A percentile compares a stretch with the other conserved stretches of the same genome.
Conservation (phyloP, 2,113 vertebrate genomes). For the Paramisgurnus dabryanus region DNA sequence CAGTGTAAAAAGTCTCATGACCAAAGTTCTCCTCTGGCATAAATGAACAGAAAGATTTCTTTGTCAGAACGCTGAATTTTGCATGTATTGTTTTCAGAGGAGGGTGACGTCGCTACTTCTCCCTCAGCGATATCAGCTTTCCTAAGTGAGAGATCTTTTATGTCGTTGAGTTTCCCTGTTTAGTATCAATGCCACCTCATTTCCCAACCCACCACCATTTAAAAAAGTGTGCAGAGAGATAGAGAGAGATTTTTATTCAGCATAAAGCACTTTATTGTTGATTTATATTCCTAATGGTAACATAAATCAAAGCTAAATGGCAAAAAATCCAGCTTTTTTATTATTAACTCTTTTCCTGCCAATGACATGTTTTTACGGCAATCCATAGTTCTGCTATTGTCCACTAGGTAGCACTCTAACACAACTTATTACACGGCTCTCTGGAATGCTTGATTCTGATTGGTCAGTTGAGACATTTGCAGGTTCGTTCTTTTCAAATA, state of each 20-base stretch:
- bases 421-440: too few relatives aligned
- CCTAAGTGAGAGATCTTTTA: conserved; percentile 55
- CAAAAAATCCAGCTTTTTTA: not conserved
- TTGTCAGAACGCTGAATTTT: conserved; percentile 43
- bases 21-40: conserved; percentile 41
- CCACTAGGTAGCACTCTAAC: too few relatives aligned
- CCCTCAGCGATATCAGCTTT: conserved; percentile 52
- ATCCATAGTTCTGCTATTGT: too few relatives aligned
- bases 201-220: conserved; percentile 27
- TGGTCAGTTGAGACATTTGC: too few relatives aligned
- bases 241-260: not conserved
- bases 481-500: too few relatives aligned
- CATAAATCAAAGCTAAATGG: not conserved
- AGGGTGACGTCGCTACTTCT: conserved; percentile 43
- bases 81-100: conserved; percentile 58
- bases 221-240: not conserved
- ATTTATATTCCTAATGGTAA: not conserved
- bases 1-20: not conserved
- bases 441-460: too few relatives aligned
- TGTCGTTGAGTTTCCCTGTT: conserved; percentile 46
- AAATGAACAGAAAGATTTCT: not conserved
- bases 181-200: conserved; percentile 36
- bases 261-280: not conserved
- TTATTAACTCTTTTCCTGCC: too few relatives aligned
- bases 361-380: too few relatives aligned